Evolutionary conservation across 2,888 invertebrate species (phyloP), one percentile per base, ranked within the genome.

Genomic region (Troides helena): DNA sequence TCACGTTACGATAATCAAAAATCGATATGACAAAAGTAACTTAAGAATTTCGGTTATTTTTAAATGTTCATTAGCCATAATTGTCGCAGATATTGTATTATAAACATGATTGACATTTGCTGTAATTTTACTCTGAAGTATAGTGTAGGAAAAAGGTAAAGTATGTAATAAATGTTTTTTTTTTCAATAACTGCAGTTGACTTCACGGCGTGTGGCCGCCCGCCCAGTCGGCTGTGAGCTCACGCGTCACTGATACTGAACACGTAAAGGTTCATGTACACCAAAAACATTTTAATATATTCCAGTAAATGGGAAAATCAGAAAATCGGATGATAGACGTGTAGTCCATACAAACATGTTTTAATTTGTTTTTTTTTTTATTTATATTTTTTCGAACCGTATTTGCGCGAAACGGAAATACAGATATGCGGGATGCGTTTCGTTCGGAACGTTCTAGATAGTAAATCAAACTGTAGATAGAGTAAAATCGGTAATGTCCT

Each of bases 141-240:
- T n/a, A 3, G 5, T n/a, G 5, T 53, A 53, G 53, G 7, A 53
- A 53, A 53, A 50, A 53, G 1, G 14, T 23, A 12, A 58, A 58
- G 14, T 58, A n/a, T 23, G n/a, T 58, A 58, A 58, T 58, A 23
- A 14, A 21, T 8, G n/a, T n/a, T 21, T 58, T 58, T 14, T 58
- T 21, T 21, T 23, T 25, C 21, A 58, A 58, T 58, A n/a, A 58
- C 21, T 57, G 67, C 62, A 63, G 71, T 67, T 57, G 67, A 66
- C 65, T 65, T 70, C 72, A 68, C 71, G 72, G 72, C 74, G 76
- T 76, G 76, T 76, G 78, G 78, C 75, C 75, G 75, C 72, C 75
- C 74, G 73, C 64, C 72, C 71, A 71, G 64, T 67, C 66, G 56
- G 67, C 67, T 67, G 67, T 14, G 67, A 70, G 67, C 43, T 66